These are phyloP conservation scores for Cactoblastis cactorum DNA, from an alignment of 2,888 invertebrate species.

Conservation along the genomic window DNA sequence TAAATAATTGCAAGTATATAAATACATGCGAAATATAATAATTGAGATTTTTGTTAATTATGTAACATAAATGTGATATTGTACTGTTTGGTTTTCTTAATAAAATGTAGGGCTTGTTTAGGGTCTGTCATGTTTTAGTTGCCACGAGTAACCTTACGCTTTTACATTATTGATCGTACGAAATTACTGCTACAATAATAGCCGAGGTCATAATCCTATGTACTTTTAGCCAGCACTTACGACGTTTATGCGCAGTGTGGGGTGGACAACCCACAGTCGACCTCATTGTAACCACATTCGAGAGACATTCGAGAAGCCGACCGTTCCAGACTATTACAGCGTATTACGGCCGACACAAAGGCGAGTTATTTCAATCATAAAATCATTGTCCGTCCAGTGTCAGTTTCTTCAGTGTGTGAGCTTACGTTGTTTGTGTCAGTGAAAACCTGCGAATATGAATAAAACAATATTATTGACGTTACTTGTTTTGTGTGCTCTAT, in stretches of 20 bases:
- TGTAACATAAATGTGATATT: no score
- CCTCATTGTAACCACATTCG: slow-evolving; percentile 32
- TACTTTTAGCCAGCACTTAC: slow-evolving; percentile 24
- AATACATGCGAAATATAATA: no score
- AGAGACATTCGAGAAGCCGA: slow-evolving; percentile 53
- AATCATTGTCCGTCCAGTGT: not conserved
- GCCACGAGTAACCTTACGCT: slow-evolving; percentile 12
- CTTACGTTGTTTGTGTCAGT: not conserved
- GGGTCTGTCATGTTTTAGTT: not conserved
- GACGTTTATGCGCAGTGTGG: slow-evolving; percentile 39
- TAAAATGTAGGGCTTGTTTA: no score
- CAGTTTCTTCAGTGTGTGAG: not conserved
- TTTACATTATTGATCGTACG: slow-evolving; percentile 41
- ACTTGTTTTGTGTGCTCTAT: slow-evolving; percentile 36
- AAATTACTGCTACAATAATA: slow-evolving; percentile 30
- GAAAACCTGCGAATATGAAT: slow-evolving; percentile 37
- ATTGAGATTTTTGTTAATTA: no score
- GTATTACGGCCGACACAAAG: slow-evolving; percentile 13
- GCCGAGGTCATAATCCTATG: slow-evolving; percentile 25
- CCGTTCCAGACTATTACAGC: slow-evolving; percentile 35
- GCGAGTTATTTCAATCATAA: not conserved
- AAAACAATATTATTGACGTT: slow-evolving; percentile 34
- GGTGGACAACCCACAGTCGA: slow-evolving; percentile 54
- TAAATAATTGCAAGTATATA: no score
- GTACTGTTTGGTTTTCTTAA: no score